A percentile compares a stretch with the other conserved stretches of the same genome.
Conservation (phyloP, 2,797 vertebrate genomes). For the Valencia hispanica region DNA sequence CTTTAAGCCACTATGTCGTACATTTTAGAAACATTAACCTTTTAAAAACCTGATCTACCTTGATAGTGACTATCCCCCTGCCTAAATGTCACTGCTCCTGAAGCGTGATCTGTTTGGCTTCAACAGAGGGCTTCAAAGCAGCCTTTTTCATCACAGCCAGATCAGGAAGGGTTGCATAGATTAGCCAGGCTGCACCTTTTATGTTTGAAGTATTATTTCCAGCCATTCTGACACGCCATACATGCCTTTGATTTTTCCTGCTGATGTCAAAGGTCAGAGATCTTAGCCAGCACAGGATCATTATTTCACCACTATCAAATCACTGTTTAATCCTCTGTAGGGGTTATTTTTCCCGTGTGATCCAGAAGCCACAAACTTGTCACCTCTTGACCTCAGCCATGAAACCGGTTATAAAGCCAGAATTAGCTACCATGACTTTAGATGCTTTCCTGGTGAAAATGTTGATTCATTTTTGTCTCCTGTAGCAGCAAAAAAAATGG, state of each 20-base stretch:
- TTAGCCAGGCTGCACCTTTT: constrained; percentile 56
- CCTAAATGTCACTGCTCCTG: constrained; percentile 19
- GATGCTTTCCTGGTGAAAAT: constrained; percentile 22
- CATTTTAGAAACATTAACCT: constrained; percentile 2
- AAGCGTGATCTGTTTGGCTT: constrained; percentile 59
- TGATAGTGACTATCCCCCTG: background rate
- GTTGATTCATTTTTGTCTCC: constrained; percentile 52
- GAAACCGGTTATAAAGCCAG: constrained; percentile 30
- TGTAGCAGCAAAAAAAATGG: constrained; percentile 51
- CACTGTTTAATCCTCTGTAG: constrained; percentile 51
- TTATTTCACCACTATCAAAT: constrained; percentile 59
- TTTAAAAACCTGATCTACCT: background rate
- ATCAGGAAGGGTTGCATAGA: constrained; percentile 33
- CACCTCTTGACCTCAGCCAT: constrained; percentile 51
- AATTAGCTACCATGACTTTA: constrained; percentile 37
- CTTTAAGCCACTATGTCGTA: background rate
- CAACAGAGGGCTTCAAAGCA: constrained; percentile 65
- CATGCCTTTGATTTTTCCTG: constrained; percentile 60
- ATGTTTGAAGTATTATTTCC: constrained; percentile 56
- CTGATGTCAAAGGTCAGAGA: constrained; percentile 66
- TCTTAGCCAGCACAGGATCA: constrained; percentile 51
- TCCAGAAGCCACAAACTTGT: constrained; percentile 33
- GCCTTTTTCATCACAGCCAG: constrained; percentile 52
- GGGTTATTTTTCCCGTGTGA: constrained; percentile 21
- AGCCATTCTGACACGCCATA: constrained; percentile 35